Conservation (phyloP, 2,113 vertebrate species). For the Nansenia antarctica region DNA sequence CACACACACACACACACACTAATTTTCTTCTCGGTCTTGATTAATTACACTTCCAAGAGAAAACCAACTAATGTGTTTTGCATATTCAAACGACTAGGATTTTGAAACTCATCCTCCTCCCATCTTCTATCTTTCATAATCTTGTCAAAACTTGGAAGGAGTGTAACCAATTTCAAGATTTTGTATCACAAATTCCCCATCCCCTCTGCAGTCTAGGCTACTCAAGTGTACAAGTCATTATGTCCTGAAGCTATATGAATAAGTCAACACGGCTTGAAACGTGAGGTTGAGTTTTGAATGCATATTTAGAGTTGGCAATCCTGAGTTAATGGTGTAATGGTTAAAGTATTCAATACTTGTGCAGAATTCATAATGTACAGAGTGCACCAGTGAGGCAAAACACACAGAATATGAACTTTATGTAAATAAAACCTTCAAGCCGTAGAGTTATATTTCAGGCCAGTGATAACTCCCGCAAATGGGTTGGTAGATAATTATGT, state of each 20-base stretch:
- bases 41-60: background rate
- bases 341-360: background rate
- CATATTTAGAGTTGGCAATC: background rate
- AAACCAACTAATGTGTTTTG: background rate
- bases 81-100: background rate
- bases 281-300: background rate
- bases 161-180: background rate
- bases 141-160: background rate
- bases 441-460: background rate
- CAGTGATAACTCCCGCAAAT: background rate
- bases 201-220: background rate
- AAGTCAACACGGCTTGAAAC: background rate
- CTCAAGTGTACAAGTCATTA: background rate
- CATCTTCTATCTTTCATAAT: background rate
- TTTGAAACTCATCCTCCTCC: background rate
- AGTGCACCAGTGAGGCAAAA: no score
- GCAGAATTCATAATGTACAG: no score
- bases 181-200: background rate
- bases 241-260: background rate
- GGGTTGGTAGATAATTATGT: no score
- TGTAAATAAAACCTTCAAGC: background rate
- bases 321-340: background rate
- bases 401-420: background rate
- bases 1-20: no score
- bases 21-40: background rate